Percentiles rank a stretch among this genome's conserved stretches.
phyloP scores from a whole-genome alignment of 2,797 vertebrate genomes.

The Anas capensis region DNA sequence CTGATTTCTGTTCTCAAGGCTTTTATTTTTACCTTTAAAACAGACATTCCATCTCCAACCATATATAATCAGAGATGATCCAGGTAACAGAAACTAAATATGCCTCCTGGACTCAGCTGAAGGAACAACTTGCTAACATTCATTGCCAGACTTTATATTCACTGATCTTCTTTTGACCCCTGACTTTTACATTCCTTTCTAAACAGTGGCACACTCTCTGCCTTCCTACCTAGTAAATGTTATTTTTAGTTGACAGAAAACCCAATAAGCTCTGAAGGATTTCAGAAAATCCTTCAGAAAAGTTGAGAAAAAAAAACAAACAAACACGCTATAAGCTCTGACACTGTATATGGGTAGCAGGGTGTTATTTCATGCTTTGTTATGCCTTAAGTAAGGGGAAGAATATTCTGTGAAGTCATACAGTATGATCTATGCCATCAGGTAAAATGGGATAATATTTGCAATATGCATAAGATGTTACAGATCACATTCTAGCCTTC shows the following conservation, averaged over 20 bases:
- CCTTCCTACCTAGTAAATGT: neutral
- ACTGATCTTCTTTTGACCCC: constrained; percentile 1
- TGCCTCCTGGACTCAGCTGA: neutral
- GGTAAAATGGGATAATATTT: constrained; percentile 34
- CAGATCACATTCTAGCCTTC: neutral
- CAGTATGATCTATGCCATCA: neutral
- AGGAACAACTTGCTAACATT: neutral
- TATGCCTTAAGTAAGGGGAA: constrained; percentile 21
- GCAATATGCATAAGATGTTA: neutral
- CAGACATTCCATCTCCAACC: neutral
- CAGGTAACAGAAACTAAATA: neutral
- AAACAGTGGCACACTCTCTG: neutral
- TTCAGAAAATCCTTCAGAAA: neutral
- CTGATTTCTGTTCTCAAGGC: neutral
- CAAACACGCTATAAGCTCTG: neutral
- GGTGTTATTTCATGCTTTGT: constrained; percentile 19
- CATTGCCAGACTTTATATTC: neutral
- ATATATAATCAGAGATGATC: neutral
- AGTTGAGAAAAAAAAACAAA: too few species aligned
- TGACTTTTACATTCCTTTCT: constrained; percentile 20
- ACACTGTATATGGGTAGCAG: constrained; percentile 21
- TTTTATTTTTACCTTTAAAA: neutral
- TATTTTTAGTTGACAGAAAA: constrained; percentile 42
- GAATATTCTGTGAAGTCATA: constrained; percentile 19
- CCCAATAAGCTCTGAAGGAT: constrained; percentile 25